Evolutionary conservation across 2,797 vertebrate genomes (phyloP).

Genomic region (Dromococcyx pavoninus): DNA sequence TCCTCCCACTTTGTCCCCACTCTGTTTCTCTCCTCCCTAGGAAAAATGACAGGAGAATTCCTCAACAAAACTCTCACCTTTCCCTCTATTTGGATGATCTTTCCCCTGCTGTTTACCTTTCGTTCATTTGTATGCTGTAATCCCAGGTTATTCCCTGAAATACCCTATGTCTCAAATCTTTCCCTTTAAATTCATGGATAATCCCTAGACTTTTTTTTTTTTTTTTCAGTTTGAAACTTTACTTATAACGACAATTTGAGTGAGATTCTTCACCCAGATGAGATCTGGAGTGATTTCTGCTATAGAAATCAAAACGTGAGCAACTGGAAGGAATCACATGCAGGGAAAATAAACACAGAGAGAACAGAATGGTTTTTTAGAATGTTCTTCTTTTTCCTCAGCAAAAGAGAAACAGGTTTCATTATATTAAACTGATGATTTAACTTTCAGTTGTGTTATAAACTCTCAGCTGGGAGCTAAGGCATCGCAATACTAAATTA

Average conservation of each 20-base stretch:
- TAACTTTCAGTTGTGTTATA: conserved; percentile 34
- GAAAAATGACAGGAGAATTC: conserved; percentile 51
- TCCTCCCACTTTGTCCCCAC: conserved; percentile 64
- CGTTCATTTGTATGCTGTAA: background rate
- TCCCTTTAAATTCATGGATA: background rate
- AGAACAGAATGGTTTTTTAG: background rate
- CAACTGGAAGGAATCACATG: background rate
- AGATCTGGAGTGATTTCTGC: background rate
- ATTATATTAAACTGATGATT: conserved; percentile 2
- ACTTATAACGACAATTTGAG: background rate
- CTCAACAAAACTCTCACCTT: conserved; percentile 42
- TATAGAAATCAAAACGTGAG: background rate
- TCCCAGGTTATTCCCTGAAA: background rate
- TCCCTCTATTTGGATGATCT: background rate
- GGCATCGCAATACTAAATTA: conserved; percentile 39
- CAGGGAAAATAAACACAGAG: background rate
- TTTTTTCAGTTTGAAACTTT: background rate
- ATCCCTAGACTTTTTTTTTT: background rate
- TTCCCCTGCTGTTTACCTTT: background rate
- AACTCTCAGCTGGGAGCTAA: conserved; percentile 43
- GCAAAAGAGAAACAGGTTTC: background rate
- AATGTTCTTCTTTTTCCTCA: background rate
- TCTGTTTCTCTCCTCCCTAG: conserved; percentile 28
- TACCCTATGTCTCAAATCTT: background rate
- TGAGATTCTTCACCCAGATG: background rate